Evolutionary conservation across 2,797 vertebrate species (phyloP).

Genomic region (Decapterus maruadsi): DNA sequence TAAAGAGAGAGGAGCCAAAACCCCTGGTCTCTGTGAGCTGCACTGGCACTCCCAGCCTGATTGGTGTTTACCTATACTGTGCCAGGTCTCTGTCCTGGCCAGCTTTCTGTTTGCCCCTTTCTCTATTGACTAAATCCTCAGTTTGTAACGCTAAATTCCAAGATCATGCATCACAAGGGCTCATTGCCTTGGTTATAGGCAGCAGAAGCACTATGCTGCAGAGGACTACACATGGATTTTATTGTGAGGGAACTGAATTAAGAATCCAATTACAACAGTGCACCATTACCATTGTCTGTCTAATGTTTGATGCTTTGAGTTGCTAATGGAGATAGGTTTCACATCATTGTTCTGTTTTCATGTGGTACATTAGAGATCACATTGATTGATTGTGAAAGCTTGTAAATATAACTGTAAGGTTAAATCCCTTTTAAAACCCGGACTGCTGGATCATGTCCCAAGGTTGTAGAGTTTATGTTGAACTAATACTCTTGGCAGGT

Average conservation of each 20-base stretch:
- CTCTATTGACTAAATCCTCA: conserved; percentile 38
- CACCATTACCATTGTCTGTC: conserved; percentile 8
- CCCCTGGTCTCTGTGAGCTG: conserved; percentile 55
- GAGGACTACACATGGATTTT: conserved; percentile 1
- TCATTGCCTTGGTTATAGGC: conserved; percentile 31
- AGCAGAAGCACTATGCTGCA: not conserved
- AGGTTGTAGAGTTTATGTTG: not conserved
- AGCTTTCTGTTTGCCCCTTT: conserved; percentile 60
- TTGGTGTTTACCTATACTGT: conserved; percentile 67
- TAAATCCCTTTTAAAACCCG: conserved; percentile 10
- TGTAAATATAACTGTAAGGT: not conserved
- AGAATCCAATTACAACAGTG: not conserved
- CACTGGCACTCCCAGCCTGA: conserved; percentile 61
- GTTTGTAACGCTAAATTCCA: conserved; percentile 41
- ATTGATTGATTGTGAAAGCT: not conserved
- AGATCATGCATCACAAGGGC: conserved; percentile 12
- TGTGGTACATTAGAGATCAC: not conserved
- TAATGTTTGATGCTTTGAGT: not conserved
- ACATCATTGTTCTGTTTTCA: not conserved
- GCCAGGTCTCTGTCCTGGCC: conserved; percentile 66
- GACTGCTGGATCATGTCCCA: not conserved
- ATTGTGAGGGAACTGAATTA: not conserved
- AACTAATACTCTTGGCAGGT: not conserved
- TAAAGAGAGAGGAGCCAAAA: conserved; percentile 40
- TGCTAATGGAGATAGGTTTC: conserved; percentile 9